These are phyloP conservation scores for Heliconius eleuchia DNA, from an alignment of 1,140 invertebrate species.

Conservation along the genomic window DNA sequence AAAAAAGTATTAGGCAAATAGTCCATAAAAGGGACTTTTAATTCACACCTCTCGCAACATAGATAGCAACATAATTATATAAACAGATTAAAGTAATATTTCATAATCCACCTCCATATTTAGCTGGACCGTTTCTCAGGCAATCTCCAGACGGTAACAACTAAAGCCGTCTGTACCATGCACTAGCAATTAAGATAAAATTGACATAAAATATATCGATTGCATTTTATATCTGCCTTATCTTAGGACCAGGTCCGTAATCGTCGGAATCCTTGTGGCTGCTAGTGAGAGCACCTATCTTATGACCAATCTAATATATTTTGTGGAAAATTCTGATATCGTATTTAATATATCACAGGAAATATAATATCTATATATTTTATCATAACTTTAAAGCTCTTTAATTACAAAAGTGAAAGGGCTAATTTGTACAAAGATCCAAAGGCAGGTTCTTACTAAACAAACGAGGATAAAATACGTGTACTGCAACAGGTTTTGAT, in stretches of 20 bases:
- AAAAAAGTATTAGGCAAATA: no score
- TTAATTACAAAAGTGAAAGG: slow-evolving; percentile 17
- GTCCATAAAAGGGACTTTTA: neutral
- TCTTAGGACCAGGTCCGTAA: slow-evolving; percentile 55
- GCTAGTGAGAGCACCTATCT: slow-evolving; percentile 56
- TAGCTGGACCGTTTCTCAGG: slow-evolving; percentile 35
- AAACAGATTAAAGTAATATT: neutral
- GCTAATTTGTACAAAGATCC: slow-evolving; percentile 1
- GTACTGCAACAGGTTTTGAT: slow-evolving; percentile 22
- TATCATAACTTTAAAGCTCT: neutral
- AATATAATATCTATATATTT: slow-evolving; percentile 7
- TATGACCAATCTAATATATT: slow-evolving; percentile 39
- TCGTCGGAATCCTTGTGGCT: slow-evolving; percentile 59
- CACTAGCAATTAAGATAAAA: slow-evolving; percentile 69
- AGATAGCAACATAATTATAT: neutral
- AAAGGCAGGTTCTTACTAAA: slow-evolving; percentile 8
- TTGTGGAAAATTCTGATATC: slow-evolving; percentile 38
- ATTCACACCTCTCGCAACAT: neutral
- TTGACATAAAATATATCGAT: slow-evolving; percentile 67
- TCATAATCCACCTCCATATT: slow-evolving; percentile 20
- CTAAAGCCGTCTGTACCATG: slow-evolving; percentile 66
- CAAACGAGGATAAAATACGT: slow-evolving; percentile 19
- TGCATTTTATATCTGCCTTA: slow-evolving; percentile 58
- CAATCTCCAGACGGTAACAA: slow-evolving; percentile 60
- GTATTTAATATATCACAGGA: slow-evolving; percentile 5